These are phyloP conservation scores for Octomys mimax DNA, from an alignment of 2,797 vertebrate genomes.

Conservation along the genomic window DNA sequence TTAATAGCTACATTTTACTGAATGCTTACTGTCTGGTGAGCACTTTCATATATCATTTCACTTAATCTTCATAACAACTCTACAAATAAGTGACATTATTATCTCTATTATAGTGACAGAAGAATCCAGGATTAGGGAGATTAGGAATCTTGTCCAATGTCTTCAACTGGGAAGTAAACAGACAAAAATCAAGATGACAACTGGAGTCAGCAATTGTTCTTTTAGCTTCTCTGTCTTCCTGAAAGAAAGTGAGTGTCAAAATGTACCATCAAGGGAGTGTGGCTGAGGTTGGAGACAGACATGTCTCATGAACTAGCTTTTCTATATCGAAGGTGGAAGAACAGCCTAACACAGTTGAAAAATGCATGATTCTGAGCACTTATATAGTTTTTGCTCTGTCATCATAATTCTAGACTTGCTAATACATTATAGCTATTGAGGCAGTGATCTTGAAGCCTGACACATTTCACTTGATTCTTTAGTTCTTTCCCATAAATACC, in stretches of 20 bases:
- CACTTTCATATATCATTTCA: conserved; percentile 8
- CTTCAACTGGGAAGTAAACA: not conserved
- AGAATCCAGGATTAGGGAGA: not conserved
- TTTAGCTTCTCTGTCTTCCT: conserved; percentile 16
- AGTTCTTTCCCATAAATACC: not conserved
- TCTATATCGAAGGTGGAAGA: not conserved
- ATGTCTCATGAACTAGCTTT: not conserved
- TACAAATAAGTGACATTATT: conserved; percentile 37
- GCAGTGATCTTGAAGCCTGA: conserved; percentile 25
- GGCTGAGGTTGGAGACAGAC: not conserved
- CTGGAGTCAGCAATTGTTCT: not conserved
- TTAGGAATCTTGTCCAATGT: not conserved
- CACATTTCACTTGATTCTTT: not conserved
- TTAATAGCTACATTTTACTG: not conserved
- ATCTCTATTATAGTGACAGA: not conserved
- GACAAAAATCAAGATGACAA: conserved; percentile 57
- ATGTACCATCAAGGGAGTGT: not conserved
- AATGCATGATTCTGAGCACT: not conserved
- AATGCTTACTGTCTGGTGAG: not conserved
- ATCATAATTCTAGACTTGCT: conserved; percentile 46
- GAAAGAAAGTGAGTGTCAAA: conserved; percentile 11
- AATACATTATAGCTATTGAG: conserved; percentile 41
- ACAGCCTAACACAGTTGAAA: not conserved
- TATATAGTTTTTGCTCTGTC: not conserved
- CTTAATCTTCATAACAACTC: conserved; percentile 40